Evolutionary conservation across 2,888 invertebrate genomes (phyloP).

Genomic region (Caenorhabditis panamensis): DNA sequence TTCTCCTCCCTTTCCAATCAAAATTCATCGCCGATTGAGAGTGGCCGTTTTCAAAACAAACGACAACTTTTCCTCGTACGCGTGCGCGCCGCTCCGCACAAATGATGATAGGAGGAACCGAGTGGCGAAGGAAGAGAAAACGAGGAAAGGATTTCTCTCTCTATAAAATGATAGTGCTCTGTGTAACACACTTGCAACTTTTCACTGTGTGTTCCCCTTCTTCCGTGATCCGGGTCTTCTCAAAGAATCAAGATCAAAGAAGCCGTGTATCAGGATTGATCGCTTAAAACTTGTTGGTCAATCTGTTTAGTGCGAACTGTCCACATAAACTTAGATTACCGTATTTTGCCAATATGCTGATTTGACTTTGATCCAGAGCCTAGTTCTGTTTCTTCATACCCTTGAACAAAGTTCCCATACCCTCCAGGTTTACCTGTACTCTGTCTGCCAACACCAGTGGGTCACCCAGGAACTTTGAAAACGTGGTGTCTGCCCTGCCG

Average conservation of each 20-base stretch:
- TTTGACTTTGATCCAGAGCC: no score
- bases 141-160: constrained; percentile 20
- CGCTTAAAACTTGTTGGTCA: no score
- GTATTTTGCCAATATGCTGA: no score
- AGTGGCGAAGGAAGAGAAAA: constrained; percentile 17
- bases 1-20: constrained; percentile 36
- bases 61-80: constrained; percentile 42
- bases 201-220: constrained; percentile 6
- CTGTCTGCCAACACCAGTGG: neutral
- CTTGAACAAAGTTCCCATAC: no score
- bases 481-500: constrained; percentile 24
- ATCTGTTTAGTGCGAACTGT: no score
- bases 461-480: constrained; percentile 3
- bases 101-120: constrained; percentile 38
- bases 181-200: constrained; percentile 51
- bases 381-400: no score
- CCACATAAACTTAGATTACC: no score
- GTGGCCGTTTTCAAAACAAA: constrained; percentile 51
- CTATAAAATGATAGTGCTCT: constrained; percentile 53
- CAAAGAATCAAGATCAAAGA: neutral
- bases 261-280: no score
- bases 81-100: constrained; percentile 9
- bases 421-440: no score
- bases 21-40: constrained; percentile 50
- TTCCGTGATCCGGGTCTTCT: neutral